Conservation (phyloP, 1,140 invertebrate genomes). For the Plodia interpunctella region DNA sequence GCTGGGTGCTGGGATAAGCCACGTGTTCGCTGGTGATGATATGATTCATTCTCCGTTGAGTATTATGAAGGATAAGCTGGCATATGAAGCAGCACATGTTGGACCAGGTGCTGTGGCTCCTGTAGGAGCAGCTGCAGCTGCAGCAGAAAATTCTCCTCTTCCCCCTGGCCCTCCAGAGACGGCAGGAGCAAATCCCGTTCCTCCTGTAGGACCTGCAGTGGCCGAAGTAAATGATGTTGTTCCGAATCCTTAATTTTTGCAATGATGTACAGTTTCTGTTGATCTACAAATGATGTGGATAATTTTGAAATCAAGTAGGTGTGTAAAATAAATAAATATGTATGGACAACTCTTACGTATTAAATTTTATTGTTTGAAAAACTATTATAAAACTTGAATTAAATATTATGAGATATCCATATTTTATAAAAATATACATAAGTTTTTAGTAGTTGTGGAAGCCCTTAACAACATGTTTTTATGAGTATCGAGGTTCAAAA, state of each 20-base stretch:
- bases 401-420: too few relatives aligned
- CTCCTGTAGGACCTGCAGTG: background rate
- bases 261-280: background rate
- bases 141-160: background rate
- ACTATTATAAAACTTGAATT: too few relatives aligned
- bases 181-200: background rate
- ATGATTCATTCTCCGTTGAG: background rate
- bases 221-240: background rate
- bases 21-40: background rate
- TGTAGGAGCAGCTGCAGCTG: too few relatives aligned
- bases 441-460: too few relatives aligned
- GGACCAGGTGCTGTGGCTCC: background rate
- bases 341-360: too few relatives aligned
- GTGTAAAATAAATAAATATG: too few relatives aligned
- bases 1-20: background rate
- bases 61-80: background rate
- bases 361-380: too few relatives aligned
- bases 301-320: too few relatives aligned
- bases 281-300: background rate
- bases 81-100: background rate
- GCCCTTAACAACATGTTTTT: too few relatives aligned
- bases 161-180: background rate
- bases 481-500: too few relatives aligned
- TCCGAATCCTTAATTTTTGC: background rate
- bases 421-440: too few relatives aligned